These are phyloP conservation scores for Brachionus rotundiformis DNA, from an alignment of 1,140 invertebrate species.

Conservation along the genomic window DNA sequence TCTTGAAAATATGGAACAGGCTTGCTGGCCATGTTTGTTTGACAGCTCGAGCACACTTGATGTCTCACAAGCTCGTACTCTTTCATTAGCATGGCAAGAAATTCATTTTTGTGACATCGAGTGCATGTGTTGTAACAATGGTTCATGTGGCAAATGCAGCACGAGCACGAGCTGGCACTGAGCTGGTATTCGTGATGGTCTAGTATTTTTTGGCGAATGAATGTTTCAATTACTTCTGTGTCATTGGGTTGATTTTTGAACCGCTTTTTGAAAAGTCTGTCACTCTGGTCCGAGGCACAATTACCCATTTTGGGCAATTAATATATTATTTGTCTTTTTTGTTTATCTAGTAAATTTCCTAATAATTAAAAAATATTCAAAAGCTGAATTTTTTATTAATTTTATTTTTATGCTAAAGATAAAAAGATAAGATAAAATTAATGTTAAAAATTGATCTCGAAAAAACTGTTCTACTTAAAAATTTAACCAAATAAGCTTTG, in stretches of 20 bases:
- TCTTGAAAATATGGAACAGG: background rate
- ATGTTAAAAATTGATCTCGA: too few relatives aligned
- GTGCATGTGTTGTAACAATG: background rate
- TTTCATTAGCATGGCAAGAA: background rate
- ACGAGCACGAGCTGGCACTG: background rate
- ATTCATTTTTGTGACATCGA: conserved; percentile 5
- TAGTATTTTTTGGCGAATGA: background rate
- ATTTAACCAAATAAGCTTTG: too few relatives aligned
- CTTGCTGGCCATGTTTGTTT: background rate
- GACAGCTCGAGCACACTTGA: background rate
- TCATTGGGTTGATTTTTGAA: background rate
- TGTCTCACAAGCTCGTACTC: background rate
- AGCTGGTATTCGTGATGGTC: background rate
- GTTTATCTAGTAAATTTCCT: too few relatives aligned
- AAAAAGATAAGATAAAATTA: too few relatives aligned
- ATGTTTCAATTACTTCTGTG: background rate
- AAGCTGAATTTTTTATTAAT: too few relatives aligned
- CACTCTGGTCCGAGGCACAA: background rate
- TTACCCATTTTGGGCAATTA: background rate
- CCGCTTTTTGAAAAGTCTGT: background rate
- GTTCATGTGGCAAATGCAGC: conserved; percentile 11
- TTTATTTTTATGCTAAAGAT: too few relatives aligned
- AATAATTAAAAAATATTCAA: too few relatives aligned
- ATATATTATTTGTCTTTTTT: background rate
- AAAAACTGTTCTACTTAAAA: too few relatives aligned